Conservation (phyloP, 2,888 invertebrate species). For the Patella pellucida region DNA sequence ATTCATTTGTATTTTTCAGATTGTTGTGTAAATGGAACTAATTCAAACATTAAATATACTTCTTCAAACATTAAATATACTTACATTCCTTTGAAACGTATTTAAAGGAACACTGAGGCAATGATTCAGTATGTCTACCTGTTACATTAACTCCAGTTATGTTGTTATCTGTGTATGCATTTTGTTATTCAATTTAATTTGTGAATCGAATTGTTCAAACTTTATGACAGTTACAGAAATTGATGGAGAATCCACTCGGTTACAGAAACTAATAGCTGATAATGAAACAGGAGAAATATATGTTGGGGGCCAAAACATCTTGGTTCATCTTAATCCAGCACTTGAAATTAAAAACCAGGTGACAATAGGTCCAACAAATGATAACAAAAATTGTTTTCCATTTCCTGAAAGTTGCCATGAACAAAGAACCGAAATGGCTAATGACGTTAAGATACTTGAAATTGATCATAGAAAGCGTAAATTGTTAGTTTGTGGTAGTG, state of each 20-base stretch:
- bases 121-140: too few species aligned
- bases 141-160: too few species aligned
- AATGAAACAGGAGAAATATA: conserved; percentile 28
- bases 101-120: too few species aligned
- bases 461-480: conserved; percentile 30
- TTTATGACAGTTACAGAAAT: conserved; percentile 7
- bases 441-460: conserved; percentile 44
- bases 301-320: conserved; percentile 44
- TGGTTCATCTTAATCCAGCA: conserved; percentile 40
- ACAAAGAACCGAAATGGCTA: conserved; percentile 24
- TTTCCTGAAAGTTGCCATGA: conserved; percentile 8
- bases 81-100: too few species aligned
- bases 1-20: too few species aligned
- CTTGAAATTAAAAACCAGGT: conserved; percentile 19
- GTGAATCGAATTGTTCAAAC: neutral
- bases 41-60: too few species aligned
- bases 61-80: too few species aligned
- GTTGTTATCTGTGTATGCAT: too few species aligned
- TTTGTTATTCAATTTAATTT: too few species aligned
- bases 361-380: conserved; percentile 24
- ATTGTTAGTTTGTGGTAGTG: conserved; percentile 48
- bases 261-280: conserved; percentile 24
- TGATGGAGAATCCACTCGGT: neutral
- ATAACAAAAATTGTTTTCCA: conserved; percentile 28
- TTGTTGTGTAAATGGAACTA: too few species aligned